Percentiles rank a stretch among this genome's conserved stretches.
Conservation (phyloP, 2,888 invertebrate genomes). For the Eudasyphora cyanicolor region DNA sequence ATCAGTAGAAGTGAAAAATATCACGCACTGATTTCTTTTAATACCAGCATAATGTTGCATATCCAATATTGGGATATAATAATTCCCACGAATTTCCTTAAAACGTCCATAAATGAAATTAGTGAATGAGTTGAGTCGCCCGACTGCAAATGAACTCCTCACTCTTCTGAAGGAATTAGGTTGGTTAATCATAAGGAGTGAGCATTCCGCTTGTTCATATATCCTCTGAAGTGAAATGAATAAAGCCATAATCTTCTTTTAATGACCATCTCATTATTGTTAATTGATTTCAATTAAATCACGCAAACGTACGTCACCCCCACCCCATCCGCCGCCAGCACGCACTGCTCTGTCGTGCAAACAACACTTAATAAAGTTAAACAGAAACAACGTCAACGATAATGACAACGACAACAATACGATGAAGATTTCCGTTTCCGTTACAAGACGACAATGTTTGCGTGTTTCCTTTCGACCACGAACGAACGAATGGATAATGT, state of each 20-base stretch:
- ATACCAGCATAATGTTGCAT: no score
- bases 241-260: slow-evolving; percentile 72
- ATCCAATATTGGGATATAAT: no score
- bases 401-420: slow-evolving; percentile 23
- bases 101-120: no score
- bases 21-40: no score
- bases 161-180: no score
- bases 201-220: no score
- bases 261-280: slow-evolving; percentile 79
- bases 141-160: no score
- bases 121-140: no score
- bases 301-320: slow-evolving; percentile 71
- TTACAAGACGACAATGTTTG: neutral
- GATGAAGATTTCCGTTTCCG: slow-evolving; percentile 35
- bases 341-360: no score
- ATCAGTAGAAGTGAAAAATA: no score
- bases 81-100: no score
- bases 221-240: slow-evolving; percentile 1
- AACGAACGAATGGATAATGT: slow-evolving; percentile 22
- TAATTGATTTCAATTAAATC: slow-evolving; percentile 80
- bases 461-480: neutral
- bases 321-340: slow-evolving; percentile 13
- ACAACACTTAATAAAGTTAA: slow-evolving; percentile 57
- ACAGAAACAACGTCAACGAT: slow-evolving; percentile 42
- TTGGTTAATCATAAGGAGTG: no score